Evolutionary conservation across 2,113 vertebrate species (phyloP).

Genomic region (Barnardius zonarius): DNA sequence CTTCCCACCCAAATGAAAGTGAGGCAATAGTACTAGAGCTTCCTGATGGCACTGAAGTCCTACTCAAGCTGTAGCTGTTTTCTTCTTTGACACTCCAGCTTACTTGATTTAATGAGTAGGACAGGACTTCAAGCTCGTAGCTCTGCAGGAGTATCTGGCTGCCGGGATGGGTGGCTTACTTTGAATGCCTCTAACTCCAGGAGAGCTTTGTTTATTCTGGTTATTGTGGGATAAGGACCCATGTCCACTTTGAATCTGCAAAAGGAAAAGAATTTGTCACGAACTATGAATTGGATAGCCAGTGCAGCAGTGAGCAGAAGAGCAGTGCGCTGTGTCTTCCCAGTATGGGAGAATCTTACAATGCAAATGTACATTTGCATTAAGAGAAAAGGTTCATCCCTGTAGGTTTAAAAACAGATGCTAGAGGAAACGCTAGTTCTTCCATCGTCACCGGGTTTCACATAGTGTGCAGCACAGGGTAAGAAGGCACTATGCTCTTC

Average conservation of each 20-base stretch:
- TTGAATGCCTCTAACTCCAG: conserved; percentile 87
- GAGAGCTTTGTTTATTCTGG: conserved; percentile 83
- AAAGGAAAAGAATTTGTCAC: conserved; percentile 16
- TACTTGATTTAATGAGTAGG: background rate
- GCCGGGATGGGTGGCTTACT: conserved; percentile 83
- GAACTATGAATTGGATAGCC: background rate
- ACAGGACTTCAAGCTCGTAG: conserved; percentile 68
- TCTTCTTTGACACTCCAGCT: background rate
- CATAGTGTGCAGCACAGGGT: background rate
- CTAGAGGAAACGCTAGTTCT: background rate
- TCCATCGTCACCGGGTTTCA: background rate
- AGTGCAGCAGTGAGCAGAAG: background rate
- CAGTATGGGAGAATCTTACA: background rate
- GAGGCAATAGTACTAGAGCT: background rate
- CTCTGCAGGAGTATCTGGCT: conserved; percentile 90
- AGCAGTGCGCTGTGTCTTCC: background rate
- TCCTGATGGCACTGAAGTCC: background rate
- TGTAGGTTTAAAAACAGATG: background rate
- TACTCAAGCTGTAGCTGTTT: background rate
- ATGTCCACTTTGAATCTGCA: conserved; percentile 90
- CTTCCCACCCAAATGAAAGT: background rate
- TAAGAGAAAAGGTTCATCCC: background rate
- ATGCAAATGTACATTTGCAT: background rate
- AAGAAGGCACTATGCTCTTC: background rate
- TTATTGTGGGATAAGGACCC: conserved; percentile 83